These are phyloP conservation scores for Crepidodera aurea DNA, from an alignment of 2,888 invertebrate species.

Conservation along the genomic window DNA sequence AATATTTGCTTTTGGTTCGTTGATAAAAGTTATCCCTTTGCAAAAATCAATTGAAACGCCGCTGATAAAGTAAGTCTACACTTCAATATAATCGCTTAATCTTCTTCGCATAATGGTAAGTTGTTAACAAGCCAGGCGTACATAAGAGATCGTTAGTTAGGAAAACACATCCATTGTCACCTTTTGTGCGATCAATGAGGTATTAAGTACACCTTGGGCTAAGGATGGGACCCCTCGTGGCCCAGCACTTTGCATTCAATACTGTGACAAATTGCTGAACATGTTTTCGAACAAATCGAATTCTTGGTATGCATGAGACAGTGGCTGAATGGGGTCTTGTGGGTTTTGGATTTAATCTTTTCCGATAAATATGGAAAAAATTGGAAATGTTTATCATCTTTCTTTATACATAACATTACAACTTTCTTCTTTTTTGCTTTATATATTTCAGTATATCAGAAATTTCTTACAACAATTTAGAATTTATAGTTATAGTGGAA, in stretches of 20 bases:
- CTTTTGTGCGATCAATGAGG: slow-evolving; percentile 59
- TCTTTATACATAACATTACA: too few relatives aligned
- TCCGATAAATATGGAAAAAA: too few relatives aligned
- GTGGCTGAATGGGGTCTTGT: neutral
- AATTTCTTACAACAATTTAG: too few relatives aligned
- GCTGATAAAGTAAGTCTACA: slow-evolving; percentile 28
- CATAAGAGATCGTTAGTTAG: slow-evolving; percentile 62
- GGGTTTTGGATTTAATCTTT: too few relatives aligned
- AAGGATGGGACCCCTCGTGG: slow-evolving; percentile 32
- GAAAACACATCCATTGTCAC: slow-evolving; percentile 62
- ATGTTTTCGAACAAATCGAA: slow-evolving; percentile 10
- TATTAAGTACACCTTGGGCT: slow-evolving; percentile 56
- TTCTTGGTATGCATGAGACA: slow-evolving; percentile 12
- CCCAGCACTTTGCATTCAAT: slow-evolving; percentile 44
- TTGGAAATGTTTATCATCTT: too few relatives aligned
- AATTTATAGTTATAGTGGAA: too few relatives aligned
- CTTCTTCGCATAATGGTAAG: slow-evolving; percentile 55
- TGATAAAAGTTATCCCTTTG: too few relatives aligned
- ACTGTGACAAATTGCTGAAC: slow-evolving; percentile 27
- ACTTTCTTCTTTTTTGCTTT: too few relatives aligned
- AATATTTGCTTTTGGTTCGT: too few relatives aligned
- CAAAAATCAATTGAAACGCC: slow-evolving; percentile 2
- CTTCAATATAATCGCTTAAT: slow-evolving; percentile 56
- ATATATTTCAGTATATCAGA: too few relatives aligned
- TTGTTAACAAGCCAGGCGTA: slow-evolving; percentile 60